phyloP scores from a whole-genome alignment of 2,113 vertebrate genomes.

The Siphamia tubifer region DNA sequence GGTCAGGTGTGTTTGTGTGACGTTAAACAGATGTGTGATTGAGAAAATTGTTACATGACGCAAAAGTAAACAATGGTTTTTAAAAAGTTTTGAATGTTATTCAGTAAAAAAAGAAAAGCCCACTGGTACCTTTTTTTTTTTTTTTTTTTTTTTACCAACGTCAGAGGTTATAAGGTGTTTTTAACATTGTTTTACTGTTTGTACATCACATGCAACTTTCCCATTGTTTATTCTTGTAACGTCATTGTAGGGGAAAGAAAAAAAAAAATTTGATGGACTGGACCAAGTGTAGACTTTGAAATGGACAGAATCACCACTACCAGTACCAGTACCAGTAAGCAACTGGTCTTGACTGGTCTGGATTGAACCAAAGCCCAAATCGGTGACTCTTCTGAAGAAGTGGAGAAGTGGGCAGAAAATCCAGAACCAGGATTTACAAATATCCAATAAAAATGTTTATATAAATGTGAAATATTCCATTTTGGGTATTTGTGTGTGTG shows the following conservation, averaged over 20 bases:
- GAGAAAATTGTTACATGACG: neutral
- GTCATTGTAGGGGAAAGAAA: slow-evolving; percentile 18
- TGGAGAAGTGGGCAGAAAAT: slow-evolving; percentile 51
- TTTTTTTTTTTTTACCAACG: slow-evolving; percentile 1
- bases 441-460: slow-evolving; percentile 64
- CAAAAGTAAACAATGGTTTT: neutral
- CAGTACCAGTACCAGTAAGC: neutral
- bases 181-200: slow-evolving; percentile 21
- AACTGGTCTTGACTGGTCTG: neutral
- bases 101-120: neutral
- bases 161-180: slow-evolving; percentile 1
- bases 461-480: neutral
- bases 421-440: slow-evolving; percentile 40
- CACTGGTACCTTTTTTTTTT: slow-evolving; percentile 27
- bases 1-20: slow-evolving; percentile 15
- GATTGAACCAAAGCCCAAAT: slow-evolving; percentile 46
- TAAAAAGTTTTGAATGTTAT: slow-evolving; percentile 10
- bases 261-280: slow-evolving; percentile 12
- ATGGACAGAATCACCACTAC: neutral
- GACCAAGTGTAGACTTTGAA: slow-evolving; percentile 24
- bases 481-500: neutral
- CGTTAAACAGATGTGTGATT: slow-evolving; percentile 8
- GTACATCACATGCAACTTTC: slow-evolving; percentile 24
- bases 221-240: slow-evolving; percentile 35
- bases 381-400: slow-evolving; percentile 57